phyloP scores from a whole-genome alignment of 2,888 invertebrate genomes.

The Capitulum mitella region DNA sequence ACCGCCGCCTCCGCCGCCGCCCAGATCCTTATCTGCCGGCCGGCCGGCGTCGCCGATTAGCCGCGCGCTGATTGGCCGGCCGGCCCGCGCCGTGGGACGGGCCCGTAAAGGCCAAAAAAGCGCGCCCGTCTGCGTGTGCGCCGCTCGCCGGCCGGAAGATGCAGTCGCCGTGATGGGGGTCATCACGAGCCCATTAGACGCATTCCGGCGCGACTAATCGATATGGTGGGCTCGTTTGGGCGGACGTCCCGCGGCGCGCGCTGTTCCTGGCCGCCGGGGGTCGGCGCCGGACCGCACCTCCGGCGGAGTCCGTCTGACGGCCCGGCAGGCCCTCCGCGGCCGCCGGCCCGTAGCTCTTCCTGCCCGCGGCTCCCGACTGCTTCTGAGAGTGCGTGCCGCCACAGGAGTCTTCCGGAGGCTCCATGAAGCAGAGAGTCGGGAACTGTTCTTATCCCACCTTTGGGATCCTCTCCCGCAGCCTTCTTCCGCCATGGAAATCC shows the following conservation, averaged over 20 bases:
- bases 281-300: background rate
- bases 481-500: too few species aligned
- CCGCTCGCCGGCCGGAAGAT: background rate
- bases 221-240: conserved; percentile 1
- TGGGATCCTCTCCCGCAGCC: too few species aligned
- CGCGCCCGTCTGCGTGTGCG: background rate
- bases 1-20: background rate
- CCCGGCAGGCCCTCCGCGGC: background rate
- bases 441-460: too few species aligned
- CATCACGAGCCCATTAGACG: background rate
- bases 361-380: too few species aligned
- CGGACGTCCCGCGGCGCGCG: background rate
- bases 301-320: background rate
- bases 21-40: background rate
- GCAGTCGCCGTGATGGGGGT: background rate
- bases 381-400: too few species aligned
- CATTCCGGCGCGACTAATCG: background rate
- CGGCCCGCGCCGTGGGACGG: background rate
- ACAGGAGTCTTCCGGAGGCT: too few species aligned
- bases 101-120: background rate
- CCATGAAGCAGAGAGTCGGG: too few species aligned
- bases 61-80: background rate
- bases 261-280: background rate
- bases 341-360: too few species aligned
- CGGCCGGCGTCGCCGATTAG: background rate